Percentiles rank a stretch among this genome's conserved stretches.
These are phyloP conservation scores for Zophobas morio DNA, from an alignment of 1,140 invertebrate genomes.

Conservation along the genomic window DNA sequence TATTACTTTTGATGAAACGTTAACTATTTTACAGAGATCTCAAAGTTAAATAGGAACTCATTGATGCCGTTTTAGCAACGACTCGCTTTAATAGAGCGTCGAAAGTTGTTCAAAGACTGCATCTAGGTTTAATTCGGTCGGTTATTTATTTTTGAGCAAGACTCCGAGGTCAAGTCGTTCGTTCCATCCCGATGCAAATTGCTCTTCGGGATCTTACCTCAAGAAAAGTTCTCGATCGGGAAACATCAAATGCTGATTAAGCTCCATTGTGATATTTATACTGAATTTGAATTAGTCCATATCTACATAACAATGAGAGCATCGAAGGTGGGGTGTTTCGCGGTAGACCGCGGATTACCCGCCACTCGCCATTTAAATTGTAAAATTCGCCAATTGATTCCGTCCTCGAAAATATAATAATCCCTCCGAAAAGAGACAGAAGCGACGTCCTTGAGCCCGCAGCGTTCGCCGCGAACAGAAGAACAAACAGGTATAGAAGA, in stretches of 20 bases:
- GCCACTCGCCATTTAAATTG: constrained; percentile 38
- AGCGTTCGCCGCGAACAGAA: background rate
- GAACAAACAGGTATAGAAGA: constrained; percentile 33
- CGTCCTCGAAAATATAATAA: constrained; percentile 10
- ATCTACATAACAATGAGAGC: constrained; percentile 51
- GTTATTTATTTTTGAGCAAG: constrained; percentile 2
- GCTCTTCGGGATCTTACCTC: constrained; percentile 7
- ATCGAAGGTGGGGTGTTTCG: constrained; percentile 13
- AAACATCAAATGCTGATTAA: constrained; percentile 49
- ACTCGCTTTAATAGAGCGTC: too few species aligned
- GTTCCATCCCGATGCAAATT: constrained; percentile 27
- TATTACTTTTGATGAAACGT: too few species aligned
- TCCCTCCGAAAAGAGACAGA: background rate
- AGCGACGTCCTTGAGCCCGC: constrained; percentile 3
- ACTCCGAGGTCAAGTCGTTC: constrained; percentile 43
- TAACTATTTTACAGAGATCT: too few species aligned
- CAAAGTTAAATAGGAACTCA: too few species aligned
- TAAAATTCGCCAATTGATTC: constrained; percentile 47
- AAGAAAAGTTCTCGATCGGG: constrained; percentile 42
- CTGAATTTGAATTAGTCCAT: constrained; percentile 49
- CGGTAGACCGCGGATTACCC: constrained; percentile 31
- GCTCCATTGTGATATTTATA: constrained; percentile 51
- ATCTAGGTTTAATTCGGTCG: constrained; percentile 12
- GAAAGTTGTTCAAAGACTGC: too few species aligned
- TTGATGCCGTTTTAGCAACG: too few species aligned